Percentiles rank a stretch among this genome's conserved stretches.
Conservation (phyloP, 2,888 invertebrate genomes). For the Seladonia tumulorum region DNA sequence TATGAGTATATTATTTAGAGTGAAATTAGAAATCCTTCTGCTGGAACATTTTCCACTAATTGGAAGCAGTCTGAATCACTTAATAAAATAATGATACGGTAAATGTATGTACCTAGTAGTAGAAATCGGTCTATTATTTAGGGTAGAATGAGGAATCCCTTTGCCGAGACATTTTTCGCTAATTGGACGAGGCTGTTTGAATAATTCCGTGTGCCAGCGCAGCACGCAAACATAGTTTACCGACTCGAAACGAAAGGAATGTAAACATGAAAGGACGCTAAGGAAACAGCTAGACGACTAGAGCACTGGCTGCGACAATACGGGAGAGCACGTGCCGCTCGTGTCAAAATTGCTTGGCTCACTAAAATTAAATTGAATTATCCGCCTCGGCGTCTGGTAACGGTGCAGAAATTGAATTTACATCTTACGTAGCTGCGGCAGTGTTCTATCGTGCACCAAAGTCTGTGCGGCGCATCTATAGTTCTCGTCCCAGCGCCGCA, state of each 20-base stretch:
- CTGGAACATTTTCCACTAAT: background rate
- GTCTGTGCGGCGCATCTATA: constrained; percentile 18
- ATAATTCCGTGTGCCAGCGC: background rate
- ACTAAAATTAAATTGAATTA: constrained; percentile 73
- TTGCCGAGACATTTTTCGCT: background rate
- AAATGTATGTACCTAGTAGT: background rate
- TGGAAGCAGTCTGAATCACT: background rate
- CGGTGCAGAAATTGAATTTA: constrained; percentile 72
- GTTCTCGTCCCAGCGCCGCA: background rate
- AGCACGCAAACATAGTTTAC: constrained; percentile 25
- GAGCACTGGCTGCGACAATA: constrained; percentile 32
- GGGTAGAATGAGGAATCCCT: background rate
- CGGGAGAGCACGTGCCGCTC: constrained; percentile 60
- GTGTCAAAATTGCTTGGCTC: constrained; percentile 69
- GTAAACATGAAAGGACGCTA: constrained; percentile 50
- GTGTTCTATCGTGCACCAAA: constrained; percentile 41
- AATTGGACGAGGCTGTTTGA: background rate
- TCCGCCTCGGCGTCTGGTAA: constrained; percentile 45
- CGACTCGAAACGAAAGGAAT: constrained; percentile 16
- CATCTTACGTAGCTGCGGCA: constrained; percentile 65
- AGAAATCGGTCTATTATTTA: background rate
- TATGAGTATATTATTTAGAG: too few species aligned
- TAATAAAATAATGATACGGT: background rate
- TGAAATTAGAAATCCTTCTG: too few species aligned
- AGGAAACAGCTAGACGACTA: constrained; percentile 2